A percentile compares a stretch with the other conserved stretches of the same genome.
These are phyloP conservation scores for Scolopax rusticola DNA, from an alignment of 2,797 vertebrate genomes.

Conservation along the genomic window DNA sequence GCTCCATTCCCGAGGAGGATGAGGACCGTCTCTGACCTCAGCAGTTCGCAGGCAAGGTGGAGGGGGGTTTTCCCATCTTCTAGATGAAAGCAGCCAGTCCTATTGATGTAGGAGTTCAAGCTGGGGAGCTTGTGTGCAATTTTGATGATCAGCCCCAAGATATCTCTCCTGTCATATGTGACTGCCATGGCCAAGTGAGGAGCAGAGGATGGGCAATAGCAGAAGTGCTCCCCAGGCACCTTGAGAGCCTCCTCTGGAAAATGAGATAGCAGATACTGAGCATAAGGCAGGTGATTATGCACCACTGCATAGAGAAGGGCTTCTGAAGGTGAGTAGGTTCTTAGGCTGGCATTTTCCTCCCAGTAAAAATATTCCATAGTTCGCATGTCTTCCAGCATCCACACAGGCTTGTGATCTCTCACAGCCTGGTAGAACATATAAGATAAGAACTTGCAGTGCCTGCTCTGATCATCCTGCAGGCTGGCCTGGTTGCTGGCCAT, in stretches of 20 bases:
- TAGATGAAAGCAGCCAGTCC: conserved; percentile 80
- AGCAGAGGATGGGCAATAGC: conserved; percentile 84
- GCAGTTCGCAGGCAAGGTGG: conserved; percentile 88
- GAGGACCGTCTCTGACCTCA: conserved; percentile 84
- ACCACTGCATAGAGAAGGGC: conserved; percentile 91
- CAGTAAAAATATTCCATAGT: conserved; percentile 88
- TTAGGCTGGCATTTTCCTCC: conserved; percentile 82
- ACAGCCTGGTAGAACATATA: conserved; percentile 90
- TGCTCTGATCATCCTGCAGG: conserved; percentile 76
- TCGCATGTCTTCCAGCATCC: conserved; percentile 91
- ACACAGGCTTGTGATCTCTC: conserved; percentile 87
- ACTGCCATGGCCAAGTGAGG: conserved; percentile 88
- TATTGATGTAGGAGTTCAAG: conserved; percentile 79
- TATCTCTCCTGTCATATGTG: conserved; percentile 86
- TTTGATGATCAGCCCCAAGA: conserved; percentile 86
- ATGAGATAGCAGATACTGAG: conserved; percentile 84
- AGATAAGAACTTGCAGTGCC: conserved; percentile 82
- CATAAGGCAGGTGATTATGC: conserved; percentile 89
- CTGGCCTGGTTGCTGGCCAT: conserved; percentile 79
- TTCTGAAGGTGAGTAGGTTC: conserved; percentile 87
- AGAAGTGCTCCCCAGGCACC: conserved; percentile 86
- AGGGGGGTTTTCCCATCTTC: conserved; percentile 86
- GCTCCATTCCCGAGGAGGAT: conserved; percentile 87
- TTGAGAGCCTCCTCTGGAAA: conserved; percentile 86
- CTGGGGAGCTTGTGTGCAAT: conserved; percentile 81